Percentiles rank a stretch among this genome's conserved stretches.
Conservation (phyloP, 2,888 invertebrate genomes). For the Campaea margaritaria region DNA sequence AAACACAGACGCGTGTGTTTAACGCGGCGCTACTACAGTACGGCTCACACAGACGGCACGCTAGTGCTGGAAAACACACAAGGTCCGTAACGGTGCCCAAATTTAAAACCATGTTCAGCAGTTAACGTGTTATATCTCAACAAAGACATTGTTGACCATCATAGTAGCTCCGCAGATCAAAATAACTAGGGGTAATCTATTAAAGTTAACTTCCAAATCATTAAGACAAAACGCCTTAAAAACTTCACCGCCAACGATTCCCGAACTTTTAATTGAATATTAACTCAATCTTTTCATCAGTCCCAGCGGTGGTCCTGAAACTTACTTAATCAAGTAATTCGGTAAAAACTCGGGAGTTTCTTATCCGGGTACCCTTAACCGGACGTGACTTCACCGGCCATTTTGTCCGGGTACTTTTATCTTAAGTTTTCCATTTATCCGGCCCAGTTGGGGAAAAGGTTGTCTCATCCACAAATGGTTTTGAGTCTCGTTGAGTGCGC, state of each 20-base stretch:
- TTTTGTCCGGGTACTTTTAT: conserved; percentile 9
- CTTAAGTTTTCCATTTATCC: not conserved
- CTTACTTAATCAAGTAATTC: conserved; percentile 33
- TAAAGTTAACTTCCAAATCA: conserved; percentile 4
- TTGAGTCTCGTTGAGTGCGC: conserved; percentile 14
- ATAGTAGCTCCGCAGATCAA: no score
- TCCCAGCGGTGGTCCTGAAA: conserved; percentile 20
- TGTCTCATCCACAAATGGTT: conserved; percentile 23
- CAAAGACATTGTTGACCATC: no score
- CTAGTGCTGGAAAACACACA: no score
- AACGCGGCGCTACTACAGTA: no score
- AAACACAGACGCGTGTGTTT: no score
- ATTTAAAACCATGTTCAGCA: no score
- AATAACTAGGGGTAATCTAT: not conserved
- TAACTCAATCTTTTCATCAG: conserved; percentile 34
- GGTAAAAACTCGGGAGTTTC: conserved; percentile 13
- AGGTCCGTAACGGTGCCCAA: no score
- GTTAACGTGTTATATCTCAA: no score
- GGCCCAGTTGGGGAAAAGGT: conserved; percentile 27
- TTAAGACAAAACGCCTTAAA: conserved; percentile 2
- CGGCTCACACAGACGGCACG: no score
- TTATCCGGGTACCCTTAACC: not conserved
- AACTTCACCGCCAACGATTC: conserved; percentile 13
- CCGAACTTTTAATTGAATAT: conserved; percentile 41
- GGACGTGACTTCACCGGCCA: conserved; percentile 1